phyloP scores from a whole-genome alignment of 2,113 vertebrate genomes.

The Cricetomys ansorgei region DNA sequence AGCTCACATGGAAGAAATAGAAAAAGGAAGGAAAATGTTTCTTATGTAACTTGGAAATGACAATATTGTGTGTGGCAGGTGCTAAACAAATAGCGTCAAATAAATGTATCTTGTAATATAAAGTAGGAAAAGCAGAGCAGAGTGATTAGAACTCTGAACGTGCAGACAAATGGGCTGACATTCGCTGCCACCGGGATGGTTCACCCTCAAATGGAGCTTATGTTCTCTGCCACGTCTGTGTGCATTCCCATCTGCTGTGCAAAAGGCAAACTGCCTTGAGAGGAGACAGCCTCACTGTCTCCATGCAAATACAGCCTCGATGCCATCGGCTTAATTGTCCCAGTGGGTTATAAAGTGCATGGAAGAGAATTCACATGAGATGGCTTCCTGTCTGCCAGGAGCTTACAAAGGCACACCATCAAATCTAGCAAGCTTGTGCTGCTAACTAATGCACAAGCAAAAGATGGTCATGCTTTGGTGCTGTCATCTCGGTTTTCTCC shows the following conservation, averaged over 20 bases:
- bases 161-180: fast-evolving
- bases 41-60: not conserved
- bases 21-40: not conserved
- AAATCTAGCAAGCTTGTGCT: not conserved
- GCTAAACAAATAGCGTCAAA: not conserved
- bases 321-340: not conserved
- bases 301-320: not conserved
- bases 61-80: not conserved
- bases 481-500: not conserved
- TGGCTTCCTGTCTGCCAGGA: not conserved
- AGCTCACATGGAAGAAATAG: not conserved
- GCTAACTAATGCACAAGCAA: not conserved
- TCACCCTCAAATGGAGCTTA: not conserved
- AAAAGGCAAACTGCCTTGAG: not conserved
- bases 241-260: not conserved
- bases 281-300: not conserved
- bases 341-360: not conserved
- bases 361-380: not conserved
- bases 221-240: fast-evolving
- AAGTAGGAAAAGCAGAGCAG: not conserved
- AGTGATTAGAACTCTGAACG: not conserved
- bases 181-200: not conserved
- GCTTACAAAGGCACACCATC: not conserved
- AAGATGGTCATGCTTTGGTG: not conserved
- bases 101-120: not conserved